Conservation (phyloP, 2,797 vertebrate genomes). For the Spatula clypeata region DNA sequence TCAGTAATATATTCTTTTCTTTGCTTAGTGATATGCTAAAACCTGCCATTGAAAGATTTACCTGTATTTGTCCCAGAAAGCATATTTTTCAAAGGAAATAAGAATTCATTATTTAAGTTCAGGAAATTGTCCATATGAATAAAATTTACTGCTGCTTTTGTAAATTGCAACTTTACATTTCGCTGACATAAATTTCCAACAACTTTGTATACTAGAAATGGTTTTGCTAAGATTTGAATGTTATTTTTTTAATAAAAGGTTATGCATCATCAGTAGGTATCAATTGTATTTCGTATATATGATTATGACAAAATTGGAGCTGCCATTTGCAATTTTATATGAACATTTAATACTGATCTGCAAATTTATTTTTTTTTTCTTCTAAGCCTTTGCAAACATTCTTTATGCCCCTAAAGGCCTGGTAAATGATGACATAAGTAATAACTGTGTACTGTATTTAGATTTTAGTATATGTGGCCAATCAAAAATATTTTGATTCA, state of each 20-base stretch:
- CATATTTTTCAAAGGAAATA: constrained; percentile 76
- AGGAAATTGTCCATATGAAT: constrained; percentile 68
- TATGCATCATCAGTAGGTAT: constrained; percentile 68
- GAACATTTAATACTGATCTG: constrained; percentile 66
- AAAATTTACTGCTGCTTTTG: constrained; percentile 82
- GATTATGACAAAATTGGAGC: constrained; percentile 68
- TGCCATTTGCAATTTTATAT: constrained; percentile 80
- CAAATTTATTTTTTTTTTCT: constrained; percentile 66
- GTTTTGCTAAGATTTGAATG: constrained; percentile 84
- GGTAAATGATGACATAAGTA: constrained; percentile 56
- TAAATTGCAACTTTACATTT: constrained; percentile 85
- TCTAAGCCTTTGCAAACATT: constrained; percentile 70
- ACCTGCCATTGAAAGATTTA: constrained; percentile 75
- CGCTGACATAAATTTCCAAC: constrained; percentile 81
- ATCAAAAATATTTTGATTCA: constrained; percentile 80
- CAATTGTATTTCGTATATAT: constrained; percentile 61
- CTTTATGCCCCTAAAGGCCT: constrained; percentile 69
- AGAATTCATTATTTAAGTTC: constrained; percentile 72
- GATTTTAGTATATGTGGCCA: constrained; percentile 75
- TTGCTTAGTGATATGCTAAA: constrained; percentile 69
- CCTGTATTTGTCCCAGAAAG: constrained; percentile 66
- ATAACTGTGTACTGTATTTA: constrained; percentile 73
- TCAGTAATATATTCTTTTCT: constrained; percentile 59
- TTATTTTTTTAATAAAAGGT: constrained; percentile 84
- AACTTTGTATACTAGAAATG: constrained; percentile 85